Evolutionary conservation across 1,140 invertebrate genomes (phyloP), one percentile per base, ranked within the genome.

Genomic region (Drepana arcuata): DNA sequence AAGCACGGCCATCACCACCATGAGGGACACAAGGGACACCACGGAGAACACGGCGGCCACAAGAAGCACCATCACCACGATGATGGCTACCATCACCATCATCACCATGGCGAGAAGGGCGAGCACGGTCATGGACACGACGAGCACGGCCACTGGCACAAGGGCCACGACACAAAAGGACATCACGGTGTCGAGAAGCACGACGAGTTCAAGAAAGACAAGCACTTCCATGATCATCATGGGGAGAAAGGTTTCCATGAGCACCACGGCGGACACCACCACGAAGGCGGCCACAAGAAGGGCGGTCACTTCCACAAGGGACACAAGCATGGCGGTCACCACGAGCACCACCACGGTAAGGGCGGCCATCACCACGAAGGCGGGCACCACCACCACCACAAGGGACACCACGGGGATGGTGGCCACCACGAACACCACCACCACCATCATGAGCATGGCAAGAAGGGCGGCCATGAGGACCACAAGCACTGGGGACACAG

Each of bases 91-190:
- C 73, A 91, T 57, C 86, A 87, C 0, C 85, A 89, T 37, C 89
- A 92, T 50, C 87, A 90, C 51, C 89, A 90, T 23, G 72, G 90
- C 0, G 87, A 91, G 47, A 91, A 93, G 52, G 89, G 88, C 0
- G 89, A 88, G 0, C 92, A 92, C 62, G 90, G 85, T 10, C 83
- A 85, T 49, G 82, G 86, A 21, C 86, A 86, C 45, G 84, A 86
- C 14, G 86, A 88, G 47, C 80, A 86, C 36, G 83, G 87, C 71
- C 46, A 88, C 41, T 88, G 91, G 66, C 92, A 92, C 51, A 92
- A 93, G 38, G 92, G 91, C 0, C 91, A 93, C 67, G 89, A 90
- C 13, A 91, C 87, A 27, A 91, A 91, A 6, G 92, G 91, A 54
- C 90, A 92, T 51, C 89, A 93, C 57, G 91, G 89, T 47, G 86